Base-by-base conservation (phyloP, 2,113 vertebrate genomes). In the Diphyllodes magnificus region DNA sequence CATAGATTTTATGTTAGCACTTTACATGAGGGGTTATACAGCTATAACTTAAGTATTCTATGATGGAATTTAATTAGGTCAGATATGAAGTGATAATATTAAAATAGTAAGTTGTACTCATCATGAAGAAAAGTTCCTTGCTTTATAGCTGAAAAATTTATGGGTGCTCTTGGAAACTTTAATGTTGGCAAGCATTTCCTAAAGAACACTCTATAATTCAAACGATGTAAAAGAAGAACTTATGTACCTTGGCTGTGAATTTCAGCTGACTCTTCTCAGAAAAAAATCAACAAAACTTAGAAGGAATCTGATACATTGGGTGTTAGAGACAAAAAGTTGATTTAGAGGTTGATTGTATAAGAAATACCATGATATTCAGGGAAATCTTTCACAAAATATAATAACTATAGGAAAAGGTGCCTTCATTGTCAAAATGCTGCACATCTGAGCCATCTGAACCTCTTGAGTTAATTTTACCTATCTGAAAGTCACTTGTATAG, bases 11-110 rank as follows among this genome's bases (percentile, higher is more conserved):
- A 57, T 81, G 37, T 59, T 93, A 73, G 16, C 27, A 77, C 33
- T 93, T 90, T 90, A 77, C 27, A 28, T 44, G 24, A 83, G 13
- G 23, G 68, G 42, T 77, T 83, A 83, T 51, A n/a, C 8, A 56
- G 14, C 42, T 86, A 30, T 81, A 93, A 86, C 15, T 88, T 88
- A 70, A 81, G 24, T 56, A 81, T 35, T 80, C 50, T 45, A 70
- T 33, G 13, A 92, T 21, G 19, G 70, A 89, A 89, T 94, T 90
- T 68, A 94, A 90, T 86, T 90, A 94, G 69, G 64, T 86, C 51
- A 90, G 63, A 77, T 73, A 82, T 70, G 45, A 94, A 92, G 76
- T 81, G 59, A 86, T 71, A 82, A 85, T 92, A 77, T 80, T 80
- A 90, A 71, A 96, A 90, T 66, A 92, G 63, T 66, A 69, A 91